phyloP scores from a whole-genome alignment of 2,113 vertebrate genomes.

The Corythornis madagascariensis region DNA sequence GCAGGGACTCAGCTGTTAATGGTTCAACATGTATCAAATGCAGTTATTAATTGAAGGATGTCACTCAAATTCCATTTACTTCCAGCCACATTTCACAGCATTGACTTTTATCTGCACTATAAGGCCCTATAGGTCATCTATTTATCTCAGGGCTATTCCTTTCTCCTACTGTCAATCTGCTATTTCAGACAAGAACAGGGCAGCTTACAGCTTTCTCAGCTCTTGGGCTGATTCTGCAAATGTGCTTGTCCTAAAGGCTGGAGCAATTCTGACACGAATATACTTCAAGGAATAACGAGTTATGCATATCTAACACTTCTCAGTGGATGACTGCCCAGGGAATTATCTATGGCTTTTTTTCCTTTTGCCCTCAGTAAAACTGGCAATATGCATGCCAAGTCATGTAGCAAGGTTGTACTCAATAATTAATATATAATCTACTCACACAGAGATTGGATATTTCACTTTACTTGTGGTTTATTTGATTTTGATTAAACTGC shows the following conservation, averaged over 20 bases:
- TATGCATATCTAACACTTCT: slow-evolving; percentile 26
- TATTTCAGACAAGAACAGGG: not conserved
- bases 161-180: not conserved
- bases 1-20: not conserved
- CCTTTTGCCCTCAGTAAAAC: not conserved
- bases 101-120: not conserved
- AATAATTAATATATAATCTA: slow-evolving; percentile 47
- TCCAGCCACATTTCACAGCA: not conserved
- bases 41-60: not conserved
- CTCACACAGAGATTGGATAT: slow-evolving; percentile 6
- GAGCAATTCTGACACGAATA: slow-evolving; percentile 3
- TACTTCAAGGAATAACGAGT: slow-evolving; percentile 52
- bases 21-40: not conserved
- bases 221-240: slow-evolving; percentile 1
- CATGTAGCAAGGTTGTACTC: slow-evolving; percentile 35
- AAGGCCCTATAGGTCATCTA: not conserved
- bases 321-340: slow-evolving; percentile 22
- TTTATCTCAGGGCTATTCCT: not conserved
- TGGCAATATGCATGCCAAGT: not conserved
- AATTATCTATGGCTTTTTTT: not conserved
- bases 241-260: slow-evolving; percentile 1
- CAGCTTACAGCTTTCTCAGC: not conserved
- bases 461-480: not conserved
- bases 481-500: slow-evolving; percentile 7
- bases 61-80: not conserved